Conservation (phyloP, 2,113 vertebrate genomes). For the Vidua macroura region DNA sequence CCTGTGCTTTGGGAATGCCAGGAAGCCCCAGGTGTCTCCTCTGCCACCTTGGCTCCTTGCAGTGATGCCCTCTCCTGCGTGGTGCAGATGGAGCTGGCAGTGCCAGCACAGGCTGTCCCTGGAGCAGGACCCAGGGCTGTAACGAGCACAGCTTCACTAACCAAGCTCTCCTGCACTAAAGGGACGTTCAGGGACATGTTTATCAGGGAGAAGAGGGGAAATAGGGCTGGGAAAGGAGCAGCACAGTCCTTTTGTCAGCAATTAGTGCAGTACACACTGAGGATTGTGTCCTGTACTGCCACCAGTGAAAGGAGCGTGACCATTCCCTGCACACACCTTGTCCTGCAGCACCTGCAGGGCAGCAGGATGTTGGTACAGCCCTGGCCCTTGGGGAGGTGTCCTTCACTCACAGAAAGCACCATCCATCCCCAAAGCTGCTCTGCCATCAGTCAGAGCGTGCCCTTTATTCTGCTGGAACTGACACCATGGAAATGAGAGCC, state of each 20-base stretch:
- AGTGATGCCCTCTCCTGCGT: not conserved
- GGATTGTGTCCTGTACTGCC: not conserved
- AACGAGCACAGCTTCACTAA: not conserved
- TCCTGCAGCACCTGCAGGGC: not conserved
- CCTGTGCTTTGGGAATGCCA: conserved; percentile 24
- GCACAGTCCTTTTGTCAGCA: not conserved
- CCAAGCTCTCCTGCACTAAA: not conserved
- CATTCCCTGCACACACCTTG: not conserved
- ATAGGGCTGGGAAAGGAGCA: not conserved
- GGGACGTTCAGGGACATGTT: not conserved
- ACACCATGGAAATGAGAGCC: not conserved
- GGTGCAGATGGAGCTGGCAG: not conserved
- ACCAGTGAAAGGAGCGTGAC: not conserved
- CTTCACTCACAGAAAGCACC: not conserved
- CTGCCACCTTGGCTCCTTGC: not conserved
- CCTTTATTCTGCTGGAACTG: not conserved
- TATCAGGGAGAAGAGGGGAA: not conserved
- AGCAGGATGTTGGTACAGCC: not conserved
- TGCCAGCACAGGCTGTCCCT: conserved; percentile 11
- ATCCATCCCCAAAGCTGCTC: not conserved
- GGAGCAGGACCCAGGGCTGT: not conserved
- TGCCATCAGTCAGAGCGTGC: not conserved
- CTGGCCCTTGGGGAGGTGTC: not conserved
- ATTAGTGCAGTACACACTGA: not conserved
- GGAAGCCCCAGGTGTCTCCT: not conserved